Percentiles rank a stretch among this genome's conserved stretches.
Conservation (phyloP, 2,113 vertebrate species). For the Hiodon alosoides region DNA sequence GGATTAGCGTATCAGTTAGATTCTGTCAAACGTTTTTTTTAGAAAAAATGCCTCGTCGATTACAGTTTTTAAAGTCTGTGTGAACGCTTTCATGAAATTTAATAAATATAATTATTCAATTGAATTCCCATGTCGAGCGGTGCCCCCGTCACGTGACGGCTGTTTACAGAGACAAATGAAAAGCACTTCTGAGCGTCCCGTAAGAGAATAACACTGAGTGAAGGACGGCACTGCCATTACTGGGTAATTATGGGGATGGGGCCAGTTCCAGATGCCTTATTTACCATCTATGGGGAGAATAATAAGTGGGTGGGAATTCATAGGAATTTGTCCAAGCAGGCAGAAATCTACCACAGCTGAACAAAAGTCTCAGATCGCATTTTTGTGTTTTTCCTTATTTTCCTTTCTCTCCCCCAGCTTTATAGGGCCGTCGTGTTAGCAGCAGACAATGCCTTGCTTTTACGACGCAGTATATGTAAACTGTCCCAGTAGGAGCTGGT, state of each 20-base stretch:
- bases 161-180: background rate
- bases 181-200: background rate
- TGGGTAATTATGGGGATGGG: slow-evolving; percentile 17
- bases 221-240: background rate
- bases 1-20: too few species aligned
- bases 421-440: background rate
- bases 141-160: background rate
- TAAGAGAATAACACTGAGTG: slow-evolving; percentile 4
- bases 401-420: background rate
- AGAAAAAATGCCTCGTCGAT: too few species aligned
- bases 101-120: background rate
- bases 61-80: too few species aligned
- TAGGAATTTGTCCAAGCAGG: slow-evolving; percentile 22
- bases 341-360: slow-evolving; percentile 9
- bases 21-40: too few species aligned
- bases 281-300: slow-evolving; percentile 14
- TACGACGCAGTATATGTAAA: background rate
- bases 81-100: too few species aligned
- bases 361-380: slow-evolving; percentile 1
- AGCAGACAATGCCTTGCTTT: slow-evolving; percentile 20
- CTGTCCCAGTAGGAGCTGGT: background rate
- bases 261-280: background rate
- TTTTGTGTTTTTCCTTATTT: background rate
- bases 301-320: slow-evolving; percentile 17
- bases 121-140: background rate